A percentile compares a stretch with the other conserved stretches of the same genome.
These are phyloP conservation scores for Lipotes vexillifer DNA, from an alignment of 2,113 vertebrate species.

Conservation along the genomic window DNA sequence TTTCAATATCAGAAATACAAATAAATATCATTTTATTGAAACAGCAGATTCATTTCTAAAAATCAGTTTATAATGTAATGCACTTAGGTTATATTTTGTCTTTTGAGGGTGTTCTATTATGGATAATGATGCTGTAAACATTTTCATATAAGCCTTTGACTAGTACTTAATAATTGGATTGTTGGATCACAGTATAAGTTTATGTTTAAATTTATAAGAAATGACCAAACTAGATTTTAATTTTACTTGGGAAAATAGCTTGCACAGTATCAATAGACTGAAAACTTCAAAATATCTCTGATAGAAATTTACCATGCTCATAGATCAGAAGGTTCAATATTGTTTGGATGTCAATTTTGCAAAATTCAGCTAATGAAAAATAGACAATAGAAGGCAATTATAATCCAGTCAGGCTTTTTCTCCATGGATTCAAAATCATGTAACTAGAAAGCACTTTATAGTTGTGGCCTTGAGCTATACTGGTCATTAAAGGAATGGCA, in stretches of 20 bases:
- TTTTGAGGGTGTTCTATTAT: not conserved
- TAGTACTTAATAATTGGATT: not conserved
- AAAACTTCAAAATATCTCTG: not conserved
- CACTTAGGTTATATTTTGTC: not conserved
- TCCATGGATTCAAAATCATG: not conserved
- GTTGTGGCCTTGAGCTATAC: not conserved
- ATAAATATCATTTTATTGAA: not conserved
- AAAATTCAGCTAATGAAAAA: not conserved
- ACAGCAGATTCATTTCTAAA: not conserved
- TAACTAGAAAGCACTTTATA: not conserved
- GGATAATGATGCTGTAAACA: not conserved
- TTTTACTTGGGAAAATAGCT: not conserved
- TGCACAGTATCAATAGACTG: not conserved
- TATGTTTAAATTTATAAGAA: not conserved
- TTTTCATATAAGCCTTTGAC: not conserved
- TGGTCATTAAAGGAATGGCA: not conserved
- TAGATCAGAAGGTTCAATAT: not conserved
- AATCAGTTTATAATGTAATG: not conserved
- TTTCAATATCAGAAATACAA: not conserved
- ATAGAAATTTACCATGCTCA: not conserved
- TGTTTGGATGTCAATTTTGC: not conserved
- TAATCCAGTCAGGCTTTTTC: not conserved
- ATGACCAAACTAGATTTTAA: not conserved
- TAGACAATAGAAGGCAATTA: not conserved
- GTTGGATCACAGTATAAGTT: not conserved